Conservation (phyloP, 2,797 vertebrate genomes). For the Mormyrus hasselquistii region DNA sequence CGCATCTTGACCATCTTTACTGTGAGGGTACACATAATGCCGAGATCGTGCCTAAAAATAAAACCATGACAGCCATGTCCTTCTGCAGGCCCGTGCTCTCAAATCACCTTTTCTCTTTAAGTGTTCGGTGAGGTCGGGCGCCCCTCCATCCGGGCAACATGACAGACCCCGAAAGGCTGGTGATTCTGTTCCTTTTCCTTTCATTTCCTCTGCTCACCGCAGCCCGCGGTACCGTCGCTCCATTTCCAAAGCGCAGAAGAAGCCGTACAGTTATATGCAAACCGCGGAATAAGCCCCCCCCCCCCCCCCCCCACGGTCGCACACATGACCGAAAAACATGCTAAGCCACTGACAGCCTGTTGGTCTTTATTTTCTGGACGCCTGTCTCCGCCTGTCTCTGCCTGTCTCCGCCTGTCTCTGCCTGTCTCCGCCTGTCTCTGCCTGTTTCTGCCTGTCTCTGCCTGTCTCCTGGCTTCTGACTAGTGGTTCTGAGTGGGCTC, state of each 20-base stretch:
- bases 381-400: background rate
- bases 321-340: background rate
- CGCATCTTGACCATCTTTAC: background rate
- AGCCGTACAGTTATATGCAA: background rate
- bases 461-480: background rate
- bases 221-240: background rate
- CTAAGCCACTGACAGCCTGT: background rate
- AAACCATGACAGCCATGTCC: background rate
- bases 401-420: too few species aligned
- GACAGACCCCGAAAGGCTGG: background rate
- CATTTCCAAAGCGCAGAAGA: background rate
- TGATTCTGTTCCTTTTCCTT: background rate
- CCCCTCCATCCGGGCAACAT: background rate
- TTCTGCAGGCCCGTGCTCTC: background rate
- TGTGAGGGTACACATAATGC: background rate
- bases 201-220: constrained; percentile 3
- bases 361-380: background rate
- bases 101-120: background rate
- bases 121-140: background rate
- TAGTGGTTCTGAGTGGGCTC: background rate
- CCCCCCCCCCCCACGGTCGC: background rate
- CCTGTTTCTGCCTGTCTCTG: background rate
- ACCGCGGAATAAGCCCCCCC: background rate
- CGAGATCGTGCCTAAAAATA: background rate
- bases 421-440: too few species aligned